These are phyloP conservation scores for Macrotrachela quadricornifera DNA, from an alignment of 1,140 invertebrate genomes.

Conservation along the genomic window DNA sequence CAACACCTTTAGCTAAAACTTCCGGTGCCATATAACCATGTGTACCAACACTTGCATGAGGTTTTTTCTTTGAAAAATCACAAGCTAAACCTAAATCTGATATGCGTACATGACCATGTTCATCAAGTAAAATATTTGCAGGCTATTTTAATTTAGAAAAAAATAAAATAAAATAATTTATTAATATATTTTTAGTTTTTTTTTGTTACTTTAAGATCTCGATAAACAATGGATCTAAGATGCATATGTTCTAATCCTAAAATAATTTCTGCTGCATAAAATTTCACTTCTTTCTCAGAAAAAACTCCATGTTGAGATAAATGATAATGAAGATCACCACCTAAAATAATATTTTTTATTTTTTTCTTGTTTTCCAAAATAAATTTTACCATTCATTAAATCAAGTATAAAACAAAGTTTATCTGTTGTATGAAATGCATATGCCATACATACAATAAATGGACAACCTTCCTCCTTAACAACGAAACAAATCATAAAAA, in stretches of 20 bases:
- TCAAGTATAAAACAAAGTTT: conserved; percentile 98
- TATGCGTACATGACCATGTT: conserved; percentile 95
- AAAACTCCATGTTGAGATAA: conserved; percentile 98
- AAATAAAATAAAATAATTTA: conserved; percentile 11
- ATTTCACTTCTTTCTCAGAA: conserved; percentile 93
- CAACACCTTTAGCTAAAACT: conserved; percentile 87
- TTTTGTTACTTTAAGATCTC: conserved; percentile 56
- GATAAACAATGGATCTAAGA: conserved; percentile 84
- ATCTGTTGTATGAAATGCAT: conserved; percentile 93
- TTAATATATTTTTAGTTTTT: not conserved
- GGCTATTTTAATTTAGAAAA: too few relatives aligned
- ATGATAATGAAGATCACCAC: conserved; percentile 98
- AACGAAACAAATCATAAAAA: not conserved
- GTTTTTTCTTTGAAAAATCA: conserved; percentile 98
- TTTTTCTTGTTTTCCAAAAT: too few relatives aligned
- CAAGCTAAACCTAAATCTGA: conserved; percentile 94
- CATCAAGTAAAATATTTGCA: conserved; percentile 92
- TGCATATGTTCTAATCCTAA: conserved; percentile 98
- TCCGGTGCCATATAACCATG: conserved; percentile 99
- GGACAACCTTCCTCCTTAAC: conserved; percentile 75
- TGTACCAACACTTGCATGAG: conserved; percentile 94
- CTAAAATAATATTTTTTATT: not conserved
- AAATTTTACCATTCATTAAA: conserved; percentile 74
- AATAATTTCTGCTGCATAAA: conserved; percentile 88
- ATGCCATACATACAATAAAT: conserved; percentile 99